Evolutionary conservation across 1,140 invertebrate genomes (phyloP).

Genomic region (Tetragnatha versicolor): DNA sequence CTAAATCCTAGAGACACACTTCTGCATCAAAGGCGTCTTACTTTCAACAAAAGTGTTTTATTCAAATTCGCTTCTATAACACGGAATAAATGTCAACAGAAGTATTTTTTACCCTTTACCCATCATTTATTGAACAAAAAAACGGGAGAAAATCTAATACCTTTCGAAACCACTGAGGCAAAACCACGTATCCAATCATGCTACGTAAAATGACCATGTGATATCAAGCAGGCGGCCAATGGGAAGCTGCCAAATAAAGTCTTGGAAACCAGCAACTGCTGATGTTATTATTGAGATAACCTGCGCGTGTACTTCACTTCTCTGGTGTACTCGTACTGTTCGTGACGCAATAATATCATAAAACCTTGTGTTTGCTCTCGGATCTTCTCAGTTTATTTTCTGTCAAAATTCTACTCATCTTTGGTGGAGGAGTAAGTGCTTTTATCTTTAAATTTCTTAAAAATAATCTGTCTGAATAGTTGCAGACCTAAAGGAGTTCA

Average conservation of each 20-base stretch:
- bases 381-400: too few species aligned
- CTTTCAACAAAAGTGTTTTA: constrained; percentile 20
- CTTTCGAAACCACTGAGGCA: constrained; percentile 30
- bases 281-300: too few species aligned
- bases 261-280: too few species aligned
- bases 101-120: constrained; percentile 9
- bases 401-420: too few species aligned
- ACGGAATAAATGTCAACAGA: constrained; percentile 10
- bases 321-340: too few species aligned
- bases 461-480: too few species aligned
- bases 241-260: constrained; percentile 23
- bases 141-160: background rate
- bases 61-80: background rate
- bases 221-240: constrained; percentile 7
- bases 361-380: too few species aligned
- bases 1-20: constrained; percentile 10
- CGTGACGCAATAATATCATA: too few species aligned
- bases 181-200: background rate
- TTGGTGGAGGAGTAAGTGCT: too few species aligned
- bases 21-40: constrained; percentile 3
- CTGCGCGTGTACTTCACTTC: too few species aligned
- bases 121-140: constrained; percentile 4
- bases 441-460: too few species aligned
- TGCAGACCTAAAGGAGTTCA: too few species aligned
- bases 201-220: constrained; percentile 18